Evolutionary conservation across 2,888 invertebrate genomes (phyloP), one percentile per base, ranked within the genome.

Genomic region (Sisyra nigra): DNA sequence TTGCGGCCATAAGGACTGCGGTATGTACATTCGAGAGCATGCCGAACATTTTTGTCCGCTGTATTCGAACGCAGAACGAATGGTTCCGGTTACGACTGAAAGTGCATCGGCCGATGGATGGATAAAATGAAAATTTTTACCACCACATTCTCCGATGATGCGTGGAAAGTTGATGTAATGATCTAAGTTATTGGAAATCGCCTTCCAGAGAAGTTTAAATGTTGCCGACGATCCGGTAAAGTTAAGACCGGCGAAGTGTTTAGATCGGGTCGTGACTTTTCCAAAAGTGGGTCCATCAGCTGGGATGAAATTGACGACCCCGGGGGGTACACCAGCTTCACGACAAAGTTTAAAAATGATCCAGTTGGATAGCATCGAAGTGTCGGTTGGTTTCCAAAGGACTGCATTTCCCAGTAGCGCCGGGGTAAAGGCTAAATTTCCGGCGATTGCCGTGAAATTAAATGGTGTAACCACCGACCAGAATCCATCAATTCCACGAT

Each of bases 31-130:
- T 55, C 98, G 74, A n/a, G 94, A 92, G 59, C 93, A 93, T 1
- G 98, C 98, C 2, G 96, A 97, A 64, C 98, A 98, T 62, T 98
- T 98, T 60, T 99, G 98, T 2, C 97, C 97, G 55, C 82, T 83
- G 62, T 80, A 99, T 66, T 99, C 98, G 63, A 94, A 98, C 2
- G 96, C 80, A 35, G 93, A 84, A 47, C 87, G 74, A 49, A 96
- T 83, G 0, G 94, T 91, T 19, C 77, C 75, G 19, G 76, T 75
- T 1, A 91, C 76, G 3, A 94, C 94, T 7, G 82, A 72, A 15
- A 77, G 69, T 1, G 80, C 67, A 61, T 97, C 84, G 9, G 96
- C 97, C 9, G 87, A 76, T 0, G 85, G 77, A 64, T 98, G 98
- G 19, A 98, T 71, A 55, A 98, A 93, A 62, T 99, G 98, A 62